These are phyloP conservation scores for Phaethornis superciliosus DNA, from an alignment of 2,113 vertebrate genomes.

Conservation along the genomic window DNA sequence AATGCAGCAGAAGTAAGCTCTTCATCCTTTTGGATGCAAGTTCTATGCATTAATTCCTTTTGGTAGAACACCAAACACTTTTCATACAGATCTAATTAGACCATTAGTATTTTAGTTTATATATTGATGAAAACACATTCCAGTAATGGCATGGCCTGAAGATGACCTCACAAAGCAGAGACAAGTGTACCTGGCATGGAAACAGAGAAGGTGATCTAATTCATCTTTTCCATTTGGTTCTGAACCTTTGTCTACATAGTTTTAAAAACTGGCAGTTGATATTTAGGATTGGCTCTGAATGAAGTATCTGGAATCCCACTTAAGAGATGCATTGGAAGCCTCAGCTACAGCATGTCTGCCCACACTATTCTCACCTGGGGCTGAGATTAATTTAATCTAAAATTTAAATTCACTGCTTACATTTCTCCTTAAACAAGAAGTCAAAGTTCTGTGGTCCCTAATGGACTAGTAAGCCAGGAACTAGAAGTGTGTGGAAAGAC, in stretches of 20 bases:
- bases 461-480: neutral
- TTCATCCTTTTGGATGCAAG: neutral
- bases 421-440: neutral
- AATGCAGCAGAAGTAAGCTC: neutral
- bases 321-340: slow-evolving; percentile 1
- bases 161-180: neutral
- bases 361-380: neutral
- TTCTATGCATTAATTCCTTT: neutral
- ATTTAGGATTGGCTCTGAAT: neutral
- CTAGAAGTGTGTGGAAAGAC: neutral
- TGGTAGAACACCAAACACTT: neutral
- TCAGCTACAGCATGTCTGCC: neutral
- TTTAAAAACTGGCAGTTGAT: slow-evolving; percentile 28
- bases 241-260: neutral
- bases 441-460: neutral
- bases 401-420: neutral
- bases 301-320: slow-evolving; percentile 39
- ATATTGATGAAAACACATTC: neutral
- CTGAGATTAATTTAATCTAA: neutral
- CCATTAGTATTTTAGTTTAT: neutral
- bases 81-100: neutral
- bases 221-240: neutral
- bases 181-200: neutral
- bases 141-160: neutral
- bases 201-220: neutral